Evolutionary conservation across 2,113 vertebrate species (phyloP), one percentile per base, ranked within the genome.

Genomic region (Clupea harengus): DNA sequence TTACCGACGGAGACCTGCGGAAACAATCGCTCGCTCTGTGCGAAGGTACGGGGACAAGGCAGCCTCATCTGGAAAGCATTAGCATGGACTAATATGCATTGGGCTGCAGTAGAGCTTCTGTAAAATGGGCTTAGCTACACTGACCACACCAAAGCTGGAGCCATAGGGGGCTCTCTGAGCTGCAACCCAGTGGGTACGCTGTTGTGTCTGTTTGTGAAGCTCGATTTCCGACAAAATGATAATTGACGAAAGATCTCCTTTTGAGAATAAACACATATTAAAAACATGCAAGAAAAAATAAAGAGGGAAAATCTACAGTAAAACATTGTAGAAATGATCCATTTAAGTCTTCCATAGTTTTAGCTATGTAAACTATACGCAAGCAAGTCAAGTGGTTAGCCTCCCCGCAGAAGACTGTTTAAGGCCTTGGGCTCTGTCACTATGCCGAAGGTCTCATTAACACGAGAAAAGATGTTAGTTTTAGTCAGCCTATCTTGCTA

Each of bases 61-160:
- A 32, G 80, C 50, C 54, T 89, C 93, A 93, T 93, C 93, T 95
- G 94, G 94, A 93, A 93, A 86, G 46, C 83, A 92, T 95, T 94
- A 94, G 47, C 39, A 32, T 28, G 67, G 28, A 85, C 91, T 91
- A 92, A 92, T 85, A 89, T 90, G 87, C 85, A 83, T 87, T 83
- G 83, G 84, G 89, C 80, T 81, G 75, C 88, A 87, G 72, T 88
- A 86, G 89, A 89, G 89, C 92, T 92, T 89, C 91, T 91, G 89
- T 90, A 89, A 91, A 93, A 91, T 44, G 87, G 87, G 83, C 83
- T 86, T 49, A 86, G 86, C 8, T 39, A 45, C 45, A 3, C 64
- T 67, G 81, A 32, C 49, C 18, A 49, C 32, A 49, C 81, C 45
- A 17, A n/a, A 47, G 17, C 0, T 47, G 81, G 28, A 78, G 1